Base-by-base conservation (phyloP, 2,888 invertebrate genomes). In the Phanerotoma sp. region DNA sequence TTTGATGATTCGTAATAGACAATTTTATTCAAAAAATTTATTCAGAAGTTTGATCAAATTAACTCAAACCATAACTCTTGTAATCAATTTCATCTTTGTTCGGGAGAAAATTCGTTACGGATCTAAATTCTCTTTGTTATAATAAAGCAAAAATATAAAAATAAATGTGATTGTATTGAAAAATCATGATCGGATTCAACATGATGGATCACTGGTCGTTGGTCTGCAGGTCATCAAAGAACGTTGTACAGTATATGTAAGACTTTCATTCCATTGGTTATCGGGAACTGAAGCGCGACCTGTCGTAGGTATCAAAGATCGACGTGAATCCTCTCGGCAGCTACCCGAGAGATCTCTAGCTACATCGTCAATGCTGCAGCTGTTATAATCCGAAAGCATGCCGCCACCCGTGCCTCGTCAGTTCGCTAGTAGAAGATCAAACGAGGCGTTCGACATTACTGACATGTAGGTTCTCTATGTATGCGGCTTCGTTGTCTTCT, bases 361-460 rank as follows among this genome's bases (percentile, higher is more conserved):
- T 13, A 41, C 22, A 22, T 25, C 25, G 25, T 25, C 25, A 25
- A 3, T 41, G 22, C 13, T 22, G 13, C 13, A 22, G 25, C 22
- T 41, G 13, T 22, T n/a, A n/a, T n/a, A n/a, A 22, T 25, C 5
- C 25, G 25, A 41, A 41, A 41, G 21, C 13, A 32, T 37, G 38
- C 49, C 45, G 51, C 50, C 57, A 56, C 44, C 38, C 54, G 32
- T 57, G 54, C 41, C 53, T 58, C 46, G 53, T 59, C 48, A 58
- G 47, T 40, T 51, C 44, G 55, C 58, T 58, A 53, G 28, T 54
- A 54, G 46, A 48, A 55, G 53, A 55, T 49, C 33, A 51, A 42
- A 51, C 33, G 32, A 45, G 30, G 38, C 33, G 32, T 52, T 47
- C 20, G 16, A 35, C 28, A 45, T 21, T 51, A 37, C 51, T 47